phyloP scores from a whole-genome alignment of 2,888 invertebrate genomes.

The Acleris literana region DNA sequence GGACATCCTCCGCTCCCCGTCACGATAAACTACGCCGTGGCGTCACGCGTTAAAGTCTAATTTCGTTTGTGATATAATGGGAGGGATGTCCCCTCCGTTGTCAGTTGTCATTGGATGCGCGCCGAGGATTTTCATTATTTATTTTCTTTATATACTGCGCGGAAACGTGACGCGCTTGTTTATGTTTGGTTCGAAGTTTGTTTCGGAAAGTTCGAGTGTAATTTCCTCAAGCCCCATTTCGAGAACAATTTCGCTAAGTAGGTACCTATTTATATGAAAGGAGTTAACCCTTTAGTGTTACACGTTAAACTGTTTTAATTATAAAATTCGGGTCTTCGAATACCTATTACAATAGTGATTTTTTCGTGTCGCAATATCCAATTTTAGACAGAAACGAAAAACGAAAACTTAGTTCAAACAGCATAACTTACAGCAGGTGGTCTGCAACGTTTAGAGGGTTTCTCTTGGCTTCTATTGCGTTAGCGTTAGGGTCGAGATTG shows the following conservation, averaged over 20 bases:
- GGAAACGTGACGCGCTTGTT: conserved; percentile 39
- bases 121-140: conserved; percentile 75
- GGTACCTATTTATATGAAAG: too few species aligned
- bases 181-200: conserved; percentile 34
- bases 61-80: conserved; percentile 46
- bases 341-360: too few species aligned
- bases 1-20: conserved; percentile 69
- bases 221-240: too few species aligned
- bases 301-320: too few species aligned
- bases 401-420: conserved; percentile 32
- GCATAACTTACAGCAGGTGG: conserved; percentile 33
- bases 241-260: too few species aligned
- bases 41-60: conserved; percentile 44
- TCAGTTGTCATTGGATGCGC: conserved; percentile 82
- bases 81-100: conserved; percentile 79
- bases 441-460: conserved; percentile 1
- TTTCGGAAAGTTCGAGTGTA: conserved; percentile 26
- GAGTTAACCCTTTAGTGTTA: too few species aligned
- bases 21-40: conserved; percentile 48
- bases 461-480: conserved; percentile 3
- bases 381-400: conserved; percentile 23
- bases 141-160: conserved; percentile 58
- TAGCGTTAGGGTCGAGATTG: conserved; percentile 15
- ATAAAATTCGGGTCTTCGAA: too few species aligned
- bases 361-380: background rate